Conservation (phyloP, 2,888 invertebrate species). For the Ephialtes manifestator region DNA sequence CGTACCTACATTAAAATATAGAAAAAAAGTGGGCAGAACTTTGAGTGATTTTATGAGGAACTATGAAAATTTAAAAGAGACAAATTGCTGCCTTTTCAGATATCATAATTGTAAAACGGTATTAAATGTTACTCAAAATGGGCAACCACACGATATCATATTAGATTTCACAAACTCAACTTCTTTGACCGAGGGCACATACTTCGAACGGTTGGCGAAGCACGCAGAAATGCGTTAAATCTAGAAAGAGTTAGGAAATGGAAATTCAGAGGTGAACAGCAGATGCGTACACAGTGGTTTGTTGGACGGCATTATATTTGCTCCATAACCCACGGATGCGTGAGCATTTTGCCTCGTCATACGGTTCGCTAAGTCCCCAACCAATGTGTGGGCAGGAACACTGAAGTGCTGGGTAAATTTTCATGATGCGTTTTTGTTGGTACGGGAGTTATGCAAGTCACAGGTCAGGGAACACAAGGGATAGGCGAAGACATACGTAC, state of each 20-base stretch:
- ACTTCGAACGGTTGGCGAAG: slow-evolving; percentile 5
- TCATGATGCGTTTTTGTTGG: slow-evolving; percentile 49
- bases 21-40: too few relatives aligned
- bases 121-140: too few relatives aligned
- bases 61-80: too few relatives aligned
- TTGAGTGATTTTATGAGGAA: too few relatives aligned
- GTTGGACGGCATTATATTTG: background rate
- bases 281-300: background rate
- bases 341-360: background rate
- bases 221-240: slow-evolving; percentile 30
- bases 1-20: too few relatives aligned
- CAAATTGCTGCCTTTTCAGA: too few relatives aligned
- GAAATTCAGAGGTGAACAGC: background rate
- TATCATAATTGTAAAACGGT: too few relatives aligned
- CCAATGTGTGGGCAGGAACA: background rate
- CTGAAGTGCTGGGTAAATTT: slow-evolving; percentile 53
- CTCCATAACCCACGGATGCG: background rate
- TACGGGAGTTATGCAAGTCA: slow-evolving; percentile 38
- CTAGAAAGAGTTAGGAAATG: slow-evolving; percentile 5
- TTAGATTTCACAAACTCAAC: too few relatives aligned
- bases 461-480: slow-evolving; percentile 41
- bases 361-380: slow-evolving; percentile 14
- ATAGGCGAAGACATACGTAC: slow-evolving; percentile 39
- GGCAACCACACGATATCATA: too few relatives aligned
- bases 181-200: background rate